These are phyloP conservation scores for Solea senegalensis DNA, from an alignment of 2,113 vertebrate species.

Conservation along the genomic window DNA sequence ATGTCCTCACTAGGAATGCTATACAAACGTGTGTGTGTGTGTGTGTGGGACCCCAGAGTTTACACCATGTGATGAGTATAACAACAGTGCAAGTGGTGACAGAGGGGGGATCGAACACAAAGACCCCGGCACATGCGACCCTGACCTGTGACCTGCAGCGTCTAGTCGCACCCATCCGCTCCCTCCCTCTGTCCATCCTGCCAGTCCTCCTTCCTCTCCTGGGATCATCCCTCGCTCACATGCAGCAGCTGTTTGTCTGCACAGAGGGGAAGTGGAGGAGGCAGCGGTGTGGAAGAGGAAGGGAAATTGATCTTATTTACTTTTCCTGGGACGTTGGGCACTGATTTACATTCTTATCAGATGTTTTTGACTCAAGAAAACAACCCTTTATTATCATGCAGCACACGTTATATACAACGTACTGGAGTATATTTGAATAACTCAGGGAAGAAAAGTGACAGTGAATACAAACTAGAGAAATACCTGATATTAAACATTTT, in stretches of 20 bases:
- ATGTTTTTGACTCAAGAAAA: slow-evolving; percentile 2
- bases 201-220: slow-evolving; percentile 63
- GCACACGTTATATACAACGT: background rate
- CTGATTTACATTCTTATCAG: slow-evolving; percentile 33
- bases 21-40: background rate
- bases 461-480: background rate
- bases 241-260: slow-evolving; percentile 72
- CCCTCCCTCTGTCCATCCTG: slow-evolving; percentile 51
- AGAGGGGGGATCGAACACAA: slow-evolving; percentile 52
- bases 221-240: slow-evolving; percentile 52
- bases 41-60: slow-evolving; percentile 10
- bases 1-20: too few relatives aligned
- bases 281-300: slow-evolving; percentile 15
- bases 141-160: slow-evolving; percentile 67
- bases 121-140: slow-evolving; percentile 52
- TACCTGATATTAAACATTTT: background rate
- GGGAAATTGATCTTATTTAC: slow-evolving; percentile 40
- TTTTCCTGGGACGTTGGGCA: slow-evolving; percentile 50
- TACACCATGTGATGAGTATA: slow-evolving; percentile 3
- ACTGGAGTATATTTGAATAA: background rate
- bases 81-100: slow-evolving; percentile 26
- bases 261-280: slow-evolving; percentile 34
- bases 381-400: slow-evolving; percentile 18
- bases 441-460: background rate
- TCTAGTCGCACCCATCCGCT: slow-evolving; percentile 73